Percentiles rank a stretch among this genome's conserved stretches.
Conservation (phyloP, 2,888 invertebrate genomes). For the Eristalis pertinax region DNA sequence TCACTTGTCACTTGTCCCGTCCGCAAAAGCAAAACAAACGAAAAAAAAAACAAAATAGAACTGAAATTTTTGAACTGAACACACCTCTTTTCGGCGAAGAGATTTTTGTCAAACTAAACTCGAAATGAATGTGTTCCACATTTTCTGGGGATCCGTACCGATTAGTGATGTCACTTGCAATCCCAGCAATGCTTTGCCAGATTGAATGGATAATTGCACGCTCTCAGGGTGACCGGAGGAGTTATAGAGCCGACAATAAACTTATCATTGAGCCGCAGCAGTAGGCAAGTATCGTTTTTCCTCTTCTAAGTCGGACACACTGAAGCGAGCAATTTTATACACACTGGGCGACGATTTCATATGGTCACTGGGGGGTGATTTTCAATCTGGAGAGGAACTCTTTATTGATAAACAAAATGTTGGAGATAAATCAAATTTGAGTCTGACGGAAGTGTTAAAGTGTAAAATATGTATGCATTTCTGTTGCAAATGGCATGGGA, state of each 20-base stretch:
- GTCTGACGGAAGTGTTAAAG: not conserved
- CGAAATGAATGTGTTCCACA: not conserved
- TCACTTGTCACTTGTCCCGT: not conserved
- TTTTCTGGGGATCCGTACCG: slow-evolving; percentile 1
- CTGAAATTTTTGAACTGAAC: slow-evolving; percentile 21
- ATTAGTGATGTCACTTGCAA: not conserved
- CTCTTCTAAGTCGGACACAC: slow-evolving; percentile 20
- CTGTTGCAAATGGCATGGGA: too few relatives aligned
- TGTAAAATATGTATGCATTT: not conserved
- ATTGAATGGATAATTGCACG: slow-evolving; percentile 34
- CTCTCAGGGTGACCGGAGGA: slow-evolving; percentile 41
- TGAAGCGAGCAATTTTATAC: not conserved
- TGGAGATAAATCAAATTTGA: too few relatives aligned
- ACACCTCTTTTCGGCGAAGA: slow-evolving; percentile 44
- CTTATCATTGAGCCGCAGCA: slow-evolving; percentile 48
- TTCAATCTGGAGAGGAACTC: not conserved
- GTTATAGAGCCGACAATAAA: slow-evolving; percentile 38
- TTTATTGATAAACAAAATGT: too few relatives aligned
- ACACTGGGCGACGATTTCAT: slow-evolving; percentile 53
- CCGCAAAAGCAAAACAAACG: not conserved
- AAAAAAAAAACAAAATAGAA: not conserved
- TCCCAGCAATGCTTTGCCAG: slow-evolving; percentile 22
- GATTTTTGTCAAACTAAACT: slow-evolving; percentile 35
- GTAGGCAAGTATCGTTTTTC: slow-evolving; percentile 34
- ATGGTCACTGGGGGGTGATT: slow-evolving; percentile 2